Evolutionary conservation across 2,797 vertebrate species (phyloP), one percentile per base, ranked within the genome.

Genomic region (Eidolon dupreanum): DNA sequence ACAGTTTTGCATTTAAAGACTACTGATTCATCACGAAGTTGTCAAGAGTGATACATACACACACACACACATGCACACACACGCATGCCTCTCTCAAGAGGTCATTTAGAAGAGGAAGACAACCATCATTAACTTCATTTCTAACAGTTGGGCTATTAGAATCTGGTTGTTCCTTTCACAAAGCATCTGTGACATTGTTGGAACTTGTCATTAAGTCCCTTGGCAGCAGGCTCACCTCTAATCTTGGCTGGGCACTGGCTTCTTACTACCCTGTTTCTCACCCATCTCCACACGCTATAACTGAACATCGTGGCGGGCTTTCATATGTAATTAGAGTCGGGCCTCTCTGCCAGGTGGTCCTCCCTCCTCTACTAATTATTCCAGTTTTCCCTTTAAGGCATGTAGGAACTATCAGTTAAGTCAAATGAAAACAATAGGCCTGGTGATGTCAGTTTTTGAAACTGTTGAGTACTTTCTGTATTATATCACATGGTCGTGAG

Each of bases 391-490:
- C 97, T 98, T 86, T 93, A 95, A 97, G 96, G 84, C 89, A 73
- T 66, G 88, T 26, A 97, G 31, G 97, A 98, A 84, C 92, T 92
- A 97, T 97, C 93, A 91, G 75, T 96, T 97, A 97, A 97, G 38
- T 91, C 89, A 93, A 89, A 97, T 90, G 92, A 96, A 98, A 98
- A 98, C 97, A 96, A 96, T 0, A 86, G 91, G 71, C 43, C 2
- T 24, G 95, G 96, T 6, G 36, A 97, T 97, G 97, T 98, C 98
- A 98, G 94, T 94, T 98, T 98, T 97, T 96, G 86, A 98, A 92
- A 93, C 91, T 93, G 95, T 97, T 97, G 98, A 97, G 98, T 97
- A 93, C 89, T 55, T 91, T 94, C 92, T 94, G 3, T 94, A 95
- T 97, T 97, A 93, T 93, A 71, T 22, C 95, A 97, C 73, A 97